Percentiles rank a stretch among this genome's conserved stretches.
Conservation (phyloP, 2,113 vertebrate genomes). For the Hiodon tergisus region DNA sequence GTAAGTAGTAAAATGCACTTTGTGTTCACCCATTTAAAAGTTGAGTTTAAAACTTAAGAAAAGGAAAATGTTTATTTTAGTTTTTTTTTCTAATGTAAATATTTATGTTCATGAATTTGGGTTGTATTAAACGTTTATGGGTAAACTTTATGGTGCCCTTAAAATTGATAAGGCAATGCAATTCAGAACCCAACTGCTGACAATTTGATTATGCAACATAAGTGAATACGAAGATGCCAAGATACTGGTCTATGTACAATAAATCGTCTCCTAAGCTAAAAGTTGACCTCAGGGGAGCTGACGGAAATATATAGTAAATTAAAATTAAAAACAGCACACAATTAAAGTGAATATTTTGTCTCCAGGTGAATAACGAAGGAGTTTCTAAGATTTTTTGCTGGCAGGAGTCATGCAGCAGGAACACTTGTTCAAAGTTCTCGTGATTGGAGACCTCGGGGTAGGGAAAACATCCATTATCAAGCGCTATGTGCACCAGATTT, state of each 20-base stretch:
- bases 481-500: slow-evolving; percentile 69
- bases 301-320: not conserved
- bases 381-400: too few relatives aligned
- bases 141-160: too few relatives aligned
- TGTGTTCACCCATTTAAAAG: too few relatives aligned
- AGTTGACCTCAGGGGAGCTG: not conserved
- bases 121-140: not conserved
- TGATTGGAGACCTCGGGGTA: slow-evolving; percentile 68
- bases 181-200: not conserved
- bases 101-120: not conserved
- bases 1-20: too few relatives aligned
- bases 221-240: not conserved
- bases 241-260: not conserved
- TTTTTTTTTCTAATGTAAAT: too few relatives aligned
- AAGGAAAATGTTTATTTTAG: not conserved
- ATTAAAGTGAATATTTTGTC: not conserved
- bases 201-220: not conserved
- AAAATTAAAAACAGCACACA: too few relatives aligned
- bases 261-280: not conserved
- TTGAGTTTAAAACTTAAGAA: too few relatives aligned
- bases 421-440: slow-evolving; percentile 66
- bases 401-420: slow-evolving; percentile 53
- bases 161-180: not conserved
- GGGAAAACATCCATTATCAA: slow-evolving; percentile 71
- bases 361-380: too few relatives aligned